Conservation (phyloP, 2,113 vertebrate genomes). For the Lycocorax pyrrhopterus region DNA sequence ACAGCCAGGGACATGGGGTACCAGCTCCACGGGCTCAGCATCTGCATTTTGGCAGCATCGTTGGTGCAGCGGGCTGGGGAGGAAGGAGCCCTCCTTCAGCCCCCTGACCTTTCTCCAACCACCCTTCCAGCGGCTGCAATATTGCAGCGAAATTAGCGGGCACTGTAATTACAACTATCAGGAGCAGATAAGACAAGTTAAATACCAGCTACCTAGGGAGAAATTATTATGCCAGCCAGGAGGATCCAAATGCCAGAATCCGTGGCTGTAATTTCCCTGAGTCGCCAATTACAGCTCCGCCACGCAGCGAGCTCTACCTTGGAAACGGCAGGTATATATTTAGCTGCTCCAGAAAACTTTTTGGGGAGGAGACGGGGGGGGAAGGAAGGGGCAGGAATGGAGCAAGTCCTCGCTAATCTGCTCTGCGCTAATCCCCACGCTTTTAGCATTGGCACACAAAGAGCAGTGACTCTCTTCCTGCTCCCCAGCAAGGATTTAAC, state of each 20-base stretch:
- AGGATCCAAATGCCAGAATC: slow-evolving; percentile 72
- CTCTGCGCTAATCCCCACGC: slow-evolving; percentile 7
- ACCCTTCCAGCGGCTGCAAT: background rate
- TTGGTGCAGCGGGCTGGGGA: accelerated
- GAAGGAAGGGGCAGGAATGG: background rate
- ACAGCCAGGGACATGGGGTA: accelerated
- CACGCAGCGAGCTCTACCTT: slow-evolving; percentile 62
- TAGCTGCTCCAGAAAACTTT: slow-evolving; percentile 62
- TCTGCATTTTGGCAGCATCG: background rate
- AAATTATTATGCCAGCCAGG: slow-evolving; percentile 69
- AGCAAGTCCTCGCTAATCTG: slow-evolving; percentile 31
- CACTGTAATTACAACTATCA: slow-evolving; percentile 66
- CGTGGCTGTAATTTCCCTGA: slow-evolving; percentile 64
- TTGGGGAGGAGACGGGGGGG: background rate
- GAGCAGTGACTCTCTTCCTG: background rate
- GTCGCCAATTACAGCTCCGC: slow-evolving; percentile 65
- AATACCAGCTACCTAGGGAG: slow-evolving; percentile 72
- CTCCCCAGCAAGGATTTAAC: slow-evolving; percentile 5
- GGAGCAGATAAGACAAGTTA: slow-evolving; percentile 71
- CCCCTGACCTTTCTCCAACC: background rate
- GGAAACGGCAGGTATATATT: slow-evolving; percentile 69
- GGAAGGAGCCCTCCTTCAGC: background rate
- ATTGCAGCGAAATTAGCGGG: slow-evolving; percentile 51
- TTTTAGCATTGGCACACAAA: slow-evolving; percentile 4
- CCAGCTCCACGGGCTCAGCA: accelerated